These are phyloP conservation scores for Hippocampus abdominalis DNA, from an alignment of 2,113 vertebrate species.

Conservation along the genomic window DNA sequence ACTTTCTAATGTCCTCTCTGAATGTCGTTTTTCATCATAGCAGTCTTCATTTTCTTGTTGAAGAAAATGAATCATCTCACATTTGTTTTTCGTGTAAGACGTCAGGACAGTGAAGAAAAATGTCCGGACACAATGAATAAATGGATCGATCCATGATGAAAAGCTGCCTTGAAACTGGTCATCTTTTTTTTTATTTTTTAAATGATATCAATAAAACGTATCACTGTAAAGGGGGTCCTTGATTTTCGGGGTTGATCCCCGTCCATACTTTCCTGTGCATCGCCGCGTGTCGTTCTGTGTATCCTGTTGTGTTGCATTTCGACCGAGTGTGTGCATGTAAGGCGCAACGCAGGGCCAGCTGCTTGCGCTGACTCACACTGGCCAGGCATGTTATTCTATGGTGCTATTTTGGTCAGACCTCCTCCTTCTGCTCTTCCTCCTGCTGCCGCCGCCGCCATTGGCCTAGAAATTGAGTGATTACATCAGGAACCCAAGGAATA, in stretches of 20 bases:
- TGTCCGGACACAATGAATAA: constrained; percentile 75
- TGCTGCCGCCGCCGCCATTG: constrained; percentile 28
- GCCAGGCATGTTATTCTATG: constrained; percentile 30
- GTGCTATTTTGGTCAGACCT: constrained; percentile 40
- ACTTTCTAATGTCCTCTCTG: constrained; percentile 53
- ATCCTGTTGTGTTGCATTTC: neutral
- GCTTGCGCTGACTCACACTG: constrained; percentile 30
- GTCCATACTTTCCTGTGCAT: neutral
- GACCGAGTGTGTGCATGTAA: neutral
- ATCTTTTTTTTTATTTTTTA: constrained; percentile 7
- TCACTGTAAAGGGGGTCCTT: neutral
- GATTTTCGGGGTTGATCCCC: too few relatives aligned
- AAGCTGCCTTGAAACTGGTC: constrained; percentile 42
- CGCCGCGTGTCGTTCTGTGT: neutral
- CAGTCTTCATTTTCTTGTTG: constrained; percentile 52
- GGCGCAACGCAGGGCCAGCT: neutral
- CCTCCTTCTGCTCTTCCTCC: constrained; percentile 15
- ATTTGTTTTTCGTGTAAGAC: constrained; percentile 66
- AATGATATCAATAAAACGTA: neutral
- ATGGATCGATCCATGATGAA: constrained; percentile 68
- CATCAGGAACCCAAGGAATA: constrained; percentile 31
- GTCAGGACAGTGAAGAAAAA: constrained; percentile 57
- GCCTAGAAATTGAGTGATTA: constrained; percentile 51
- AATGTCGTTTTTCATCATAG: constrained; percentile 64
- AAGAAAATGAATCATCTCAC: constrained; percentile 57